Conservation (phyloP, 2,113 vertebrate genomes). For the Procavia capensis region DNA sequence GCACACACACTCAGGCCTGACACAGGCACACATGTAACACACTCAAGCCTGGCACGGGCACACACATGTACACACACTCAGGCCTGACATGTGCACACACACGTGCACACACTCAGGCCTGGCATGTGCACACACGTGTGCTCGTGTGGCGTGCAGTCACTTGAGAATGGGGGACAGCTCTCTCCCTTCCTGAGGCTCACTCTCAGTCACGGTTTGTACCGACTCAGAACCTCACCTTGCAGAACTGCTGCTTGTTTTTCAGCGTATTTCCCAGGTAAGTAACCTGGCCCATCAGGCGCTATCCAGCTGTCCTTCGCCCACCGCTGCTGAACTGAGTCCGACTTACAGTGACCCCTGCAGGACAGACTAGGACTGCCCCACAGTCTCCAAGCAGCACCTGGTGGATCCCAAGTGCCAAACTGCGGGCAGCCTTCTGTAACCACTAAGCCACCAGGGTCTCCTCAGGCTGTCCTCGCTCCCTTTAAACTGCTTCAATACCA, state of each 20-base stretch:
- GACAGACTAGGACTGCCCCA: no score
- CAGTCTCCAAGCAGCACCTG: no score
- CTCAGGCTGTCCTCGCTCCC: not conserved
- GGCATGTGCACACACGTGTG: no score
- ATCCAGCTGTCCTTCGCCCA: not conserved
- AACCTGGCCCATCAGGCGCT: not conserved
- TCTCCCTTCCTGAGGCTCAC: not conserved
- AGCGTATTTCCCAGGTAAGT: not conserved
- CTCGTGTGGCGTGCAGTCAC: not conserved
- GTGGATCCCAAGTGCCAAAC: no score
- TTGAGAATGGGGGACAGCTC: slow-evolving; percentile 65
- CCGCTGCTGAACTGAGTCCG: no score
- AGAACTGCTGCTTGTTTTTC: rapidly evolving
- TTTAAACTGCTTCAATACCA: slow-evolving; percentile 20
- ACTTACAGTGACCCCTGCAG: no score
- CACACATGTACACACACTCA: not conserved
- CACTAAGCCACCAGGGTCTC: no score
- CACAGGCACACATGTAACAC: not conserved
- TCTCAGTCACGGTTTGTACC: not conserved
- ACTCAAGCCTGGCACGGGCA: no score
- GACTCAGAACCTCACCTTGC: not conserved
- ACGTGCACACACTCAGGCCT: no score
- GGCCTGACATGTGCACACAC: no score
- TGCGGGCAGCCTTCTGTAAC: no score
- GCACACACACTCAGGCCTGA: not conserved